Evolutionary conservation across 2,888 invertebrate genomes (phyloP).

Genomic region (Metopia argyrocephala): DNA sequence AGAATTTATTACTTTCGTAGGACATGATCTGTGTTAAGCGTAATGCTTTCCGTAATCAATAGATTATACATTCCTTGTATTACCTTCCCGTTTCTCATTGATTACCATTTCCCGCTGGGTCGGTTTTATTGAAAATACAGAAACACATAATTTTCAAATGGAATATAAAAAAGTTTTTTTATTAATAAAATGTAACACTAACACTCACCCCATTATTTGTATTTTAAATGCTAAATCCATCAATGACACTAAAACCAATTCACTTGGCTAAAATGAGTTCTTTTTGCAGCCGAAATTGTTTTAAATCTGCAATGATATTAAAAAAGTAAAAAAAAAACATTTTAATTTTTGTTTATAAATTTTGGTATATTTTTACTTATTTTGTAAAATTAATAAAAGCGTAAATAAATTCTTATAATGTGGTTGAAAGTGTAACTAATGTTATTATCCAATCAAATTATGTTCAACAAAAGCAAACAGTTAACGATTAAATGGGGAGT

Average conservation of each 20-base stretch:
- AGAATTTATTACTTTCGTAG: too few species aligned
- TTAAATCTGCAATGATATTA: neutral
- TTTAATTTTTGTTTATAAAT: neutral
- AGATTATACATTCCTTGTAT: too few species aligned
- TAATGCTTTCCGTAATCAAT: too few species aligned
- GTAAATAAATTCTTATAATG: conserved; percentile 24
- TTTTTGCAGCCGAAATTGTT: neutral
- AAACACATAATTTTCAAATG: neutral
- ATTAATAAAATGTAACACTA: neutral
- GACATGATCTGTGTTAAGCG: too few species aligned
- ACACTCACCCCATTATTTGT: conserved; percentile 60
- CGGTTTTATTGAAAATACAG: too few species aligned
- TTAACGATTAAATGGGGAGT: too few species aligned
- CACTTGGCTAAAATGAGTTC: conserved; percentile 13
- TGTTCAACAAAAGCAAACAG: too few species aligned
- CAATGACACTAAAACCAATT: conserved; percentile 23
- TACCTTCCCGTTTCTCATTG: too few species aligned
- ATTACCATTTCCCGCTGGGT: too few species aligned
- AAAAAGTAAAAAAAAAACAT: neutral
- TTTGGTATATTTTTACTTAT: too few species aligned
- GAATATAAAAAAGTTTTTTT: neutral
- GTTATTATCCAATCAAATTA: too few species aligned
- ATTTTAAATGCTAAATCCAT: conserved; percentile 55
- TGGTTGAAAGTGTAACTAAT: conserved; percentile 38
- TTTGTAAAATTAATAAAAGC: neutral